Base-by-base conservation (phyloP, 2,797 vertebrate genomes). In the Clarias platycephalus region DNA sequence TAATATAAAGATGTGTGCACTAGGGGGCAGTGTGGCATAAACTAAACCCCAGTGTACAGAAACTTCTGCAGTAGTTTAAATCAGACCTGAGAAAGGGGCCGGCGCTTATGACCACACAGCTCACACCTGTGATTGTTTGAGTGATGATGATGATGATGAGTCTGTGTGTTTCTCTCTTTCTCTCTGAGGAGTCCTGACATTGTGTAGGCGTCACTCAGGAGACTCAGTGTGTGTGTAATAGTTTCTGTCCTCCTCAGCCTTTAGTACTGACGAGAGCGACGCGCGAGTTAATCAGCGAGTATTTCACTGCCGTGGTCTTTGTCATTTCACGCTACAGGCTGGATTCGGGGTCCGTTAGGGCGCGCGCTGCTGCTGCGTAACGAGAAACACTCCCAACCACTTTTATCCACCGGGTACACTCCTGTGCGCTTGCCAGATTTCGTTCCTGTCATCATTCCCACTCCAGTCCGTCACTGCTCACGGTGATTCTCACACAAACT, bases 11-110 rank as follows among this genome's bases (percentile, higher is more conserved):
- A 40, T 31, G 28, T 77, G 57, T 37, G 28, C 75, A 77, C 57
- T 77, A 34, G 75, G 28, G 75, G 75, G 75, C 75, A 62, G 76
- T 76, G 75, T 77, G 55, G 1, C 55, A 2, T 34, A 1, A 31
- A 22, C 53, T 20, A 31, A 20, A 10, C 8, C 26, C 31, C 26
- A 57, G 53, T 77, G 72, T 75, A 55, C n/a, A 18, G 71, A 20
- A 28, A 55, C 2, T 26, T 74, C 4, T 53, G 18, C 8, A 37
- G 34, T 53, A 26, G 13, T 74, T 9, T 5, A 8, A 63, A 63
- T 31, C 2, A 28, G 2, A 55, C 72, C 15, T 13, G 34, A n/a
- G 68, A 4, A 20, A 37, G 4, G 4, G 26, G 26, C 10, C 1
- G 8, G 22, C 18, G 5, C 31, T 31, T 8, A 53, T 28, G 4